These are phyloP conservation scores for Pandemis corylana DNA, from an alignment of 2,888 invertebrate genomes.

Conservation along the genomic window DNA sequence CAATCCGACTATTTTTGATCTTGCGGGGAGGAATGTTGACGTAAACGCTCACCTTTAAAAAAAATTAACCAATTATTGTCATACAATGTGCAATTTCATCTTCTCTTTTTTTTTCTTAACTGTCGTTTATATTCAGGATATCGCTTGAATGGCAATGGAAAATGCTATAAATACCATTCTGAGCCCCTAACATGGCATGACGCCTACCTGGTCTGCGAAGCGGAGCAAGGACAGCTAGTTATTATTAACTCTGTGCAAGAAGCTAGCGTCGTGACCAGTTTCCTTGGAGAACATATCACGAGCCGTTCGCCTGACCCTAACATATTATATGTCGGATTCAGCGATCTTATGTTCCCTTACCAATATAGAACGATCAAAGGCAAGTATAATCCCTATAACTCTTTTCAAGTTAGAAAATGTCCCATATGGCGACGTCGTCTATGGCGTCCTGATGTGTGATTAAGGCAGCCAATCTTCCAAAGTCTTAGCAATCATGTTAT, in stretches of 20 bases:
- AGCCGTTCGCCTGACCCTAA: conserved; percentile 60
- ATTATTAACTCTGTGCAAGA: conserved; percentile 62
- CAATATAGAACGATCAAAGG: conserved; percentile 64
- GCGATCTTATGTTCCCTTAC: conserved; percentile 63
- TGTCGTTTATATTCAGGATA: conserved; percentile 51
- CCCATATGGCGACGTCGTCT: too few species aligned
- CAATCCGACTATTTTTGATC: too few species aligned
- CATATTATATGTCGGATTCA: conserved; percentile 62
- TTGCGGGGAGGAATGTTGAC: too few species aligned
- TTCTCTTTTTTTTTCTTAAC: not conserved
- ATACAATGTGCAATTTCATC: too few species aligned
- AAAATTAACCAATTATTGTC: too few species aligned
- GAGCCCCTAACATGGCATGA: conserved; percentile 65
- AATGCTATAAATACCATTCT: conserved; percentile 64
- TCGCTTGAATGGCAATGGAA: conserved; percentile 50
- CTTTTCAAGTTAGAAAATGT: too few species aligned
- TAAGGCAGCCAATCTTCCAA: too few species aligned
- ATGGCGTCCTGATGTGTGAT: too few species aligned
- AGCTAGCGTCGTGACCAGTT: conserved; percentile 57
- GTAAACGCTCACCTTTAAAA: not conserved
- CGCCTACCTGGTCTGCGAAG: conserved; percentile 58
- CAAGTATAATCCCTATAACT: conserved; percentile 42
- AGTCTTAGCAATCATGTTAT: too few species aligned
- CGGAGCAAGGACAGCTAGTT: conserved; percentile 59
- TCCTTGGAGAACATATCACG: conserved; percentile 56